Evolutionary conservation across 2,888 invertebrate species (phyloP), one percentile per base, ranked within the genome.

Genomic region (Metalampra italica): DNA sequence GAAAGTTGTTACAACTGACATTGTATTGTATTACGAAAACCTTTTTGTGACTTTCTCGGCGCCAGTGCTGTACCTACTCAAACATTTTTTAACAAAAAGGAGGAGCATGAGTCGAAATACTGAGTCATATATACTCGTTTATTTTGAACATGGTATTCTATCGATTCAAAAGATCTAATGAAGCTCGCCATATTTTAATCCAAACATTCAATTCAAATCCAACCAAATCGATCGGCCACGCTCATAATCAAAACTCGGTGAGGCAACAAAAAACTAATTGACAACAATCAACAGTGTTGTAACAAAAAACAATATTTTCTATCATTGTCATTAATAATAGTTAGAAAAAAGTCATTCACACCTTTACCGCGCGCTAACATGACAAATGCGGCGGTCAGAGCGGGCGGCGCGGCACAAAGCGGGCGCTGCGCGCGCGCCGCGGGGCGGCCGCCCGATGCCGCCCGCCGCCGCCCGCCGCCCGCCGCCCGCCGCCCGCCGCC

Each of bases 261-360:
- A 68, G 69, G 65, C 66, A 74, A 82, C 81, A 86, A 85, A 86
- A 86, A 86, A 80, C 79, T 84, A 87, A 88, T 85, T 87, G 88
- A 86, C 84, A 84, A 85, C 85, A 86, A 88, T 86, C 87, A 85
- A 82, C 81, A 80, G 66, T 77, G 77, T 75, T 77, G 77, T 71
- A 79, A 80, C 75, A 86, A 87, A 84, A 84, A 86, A 86, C 78
- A 82, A 84, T 84, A 82, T 84, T 85, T 86, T 83, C 82, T 87
- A 85, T 83, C 82, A 84, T 83, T 87, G 86, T 85, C 83, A 86
- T 85, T 87, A 83, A 82, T 86, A 83, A 87, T 84, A 66, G 76
- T 82, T 82, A 77, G 76, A 85, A 88, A 83, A 88, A 86, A 86
- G 80, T 78, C 78, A 82, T 88, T 88, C 88, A 89, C 88, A 89